Evolutionary conservation across 2,797 vertebrate species (phyloP).

Genomic region (Mallotus villosus): DNA sequence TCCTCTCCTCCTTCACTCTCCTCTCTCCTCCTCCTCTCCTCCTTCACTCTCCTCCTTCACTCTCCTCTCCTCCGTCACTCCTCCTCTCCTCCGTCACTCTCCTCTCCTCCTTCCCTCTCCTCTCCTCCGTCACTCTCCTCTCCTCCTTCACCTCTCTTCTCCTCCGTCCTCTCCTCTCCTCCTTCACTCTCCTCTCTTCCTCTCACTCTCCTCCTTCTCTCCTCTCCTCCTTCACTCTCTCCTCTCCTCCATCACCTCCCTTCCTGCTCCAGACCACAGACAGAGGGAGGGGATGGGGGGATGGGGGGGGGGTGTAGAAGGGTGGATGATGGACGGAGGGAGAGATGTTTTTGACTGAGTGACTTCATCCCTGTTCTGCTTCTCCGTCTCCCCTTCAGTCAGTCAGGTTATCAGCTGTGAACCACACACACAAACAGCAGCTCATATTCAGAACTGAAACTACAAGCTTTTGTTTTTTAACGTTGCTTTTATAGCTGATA

Average conservation of each 20-base stretch:
- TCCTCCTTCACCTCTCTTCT: conserved; percentile 57
- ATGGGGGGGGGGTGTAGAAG: no score
- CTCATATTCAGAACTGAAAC: conserved; percentile 59
- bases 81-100: conserved; percentile 17
- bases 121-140: conserved; percentile 23
- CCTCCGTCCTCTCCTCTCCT: no score
- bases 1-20: conserved; percentile 15
- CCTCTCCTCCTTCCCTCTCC: conserved; percentile 46
- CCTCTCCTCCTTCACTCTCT: conserved; percentile 25
- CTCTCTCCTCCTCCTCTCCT: conserved; percentile 18
- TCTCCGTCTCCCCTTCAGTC: conserved; percentile 27
- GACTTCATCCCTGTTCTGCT: not conserved
- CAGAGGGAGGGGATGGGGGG: no score
- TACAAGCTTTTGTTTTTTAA: conserved; percentile 46
- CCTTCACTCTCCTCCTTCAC: no score
- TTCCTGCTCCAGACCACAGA: no score
- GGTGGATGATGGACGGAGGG: no score
- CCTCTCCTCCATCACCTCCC: conserved; percentile 6
- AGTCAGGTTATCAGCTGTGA: conserved; percentile 35
- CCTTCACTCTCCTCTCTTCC: conserved; percentile 15
- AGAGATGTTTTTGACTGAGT: no score
- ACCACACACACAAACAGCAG: conserved; percentile 34
- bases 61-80: no score
- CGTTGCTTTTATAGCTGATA: conserved; percentile 56
- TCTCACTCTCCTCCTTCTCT: conserved; percentile 5